A percentile compares a stretch with the other conserved stretches of the same genome.
These are phyloP conservation scores for Nephrotoma appendiculata DNA, from an alignment of 2,888 invertebrate species.

Conservation along the genomic window DNA sequence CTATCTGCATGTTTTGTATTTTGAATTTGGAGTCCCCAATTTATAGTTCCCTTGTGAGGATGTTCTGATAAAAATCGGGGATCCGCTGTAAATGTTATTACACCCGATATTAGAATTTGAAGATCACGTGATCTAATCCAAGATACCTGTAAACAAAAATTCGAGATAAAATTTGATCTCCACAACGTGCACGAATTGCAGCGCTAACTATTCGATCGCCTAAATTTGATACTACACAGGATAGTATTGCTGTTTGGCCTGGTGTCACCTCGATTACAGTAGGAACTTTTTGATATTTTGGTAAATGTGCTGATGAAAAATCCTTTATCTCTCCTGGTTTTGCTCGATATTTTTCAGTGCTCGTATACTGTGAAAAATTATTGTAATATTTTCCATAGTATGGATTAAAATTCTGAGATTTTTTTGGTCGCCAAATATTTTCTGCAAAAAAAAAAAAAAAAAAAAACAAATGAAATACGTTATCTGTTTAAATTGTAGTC, in stretches of 20 bases:
- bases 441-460: not conserved
- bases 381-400: not conserved
- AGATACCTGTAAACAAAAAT: not conserved
- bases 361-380: not conserved
- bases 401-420: not conserved
- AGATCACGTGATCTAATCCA: conserved; percentile 8
- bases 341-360: not conserved
- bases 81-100: conserved; percentile 6
- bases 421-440: not conserved
- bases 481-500: too few species aligned
- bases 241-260: conserved; percentile 3
- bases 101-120: conserved; percentile 6
- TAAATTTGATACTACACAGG: not conserved
- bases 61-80: conserved; percentile 5
- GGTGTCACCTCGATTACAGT: conserved; percentile 1
- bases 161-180: not conserved
- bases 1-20: conserved; percentile 5
- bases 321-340: not conserved
- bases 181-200: not conserved
- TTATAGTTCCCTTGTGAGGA: not conserved
- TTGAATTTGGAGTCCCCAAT: conserved; percentile 6
- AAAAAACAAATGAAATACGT: not conserved
- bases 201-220: conserved; percentile 1
- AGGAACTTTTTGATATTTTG: not conserved
- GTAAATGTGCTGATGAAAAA: not conserved